Evolutionary conservation across 1,140 invertebrate genomes (phyloP), one percentile per base, ranked within the genome.

Genomic region (Thaumatotibia leucotreta): DNA sequence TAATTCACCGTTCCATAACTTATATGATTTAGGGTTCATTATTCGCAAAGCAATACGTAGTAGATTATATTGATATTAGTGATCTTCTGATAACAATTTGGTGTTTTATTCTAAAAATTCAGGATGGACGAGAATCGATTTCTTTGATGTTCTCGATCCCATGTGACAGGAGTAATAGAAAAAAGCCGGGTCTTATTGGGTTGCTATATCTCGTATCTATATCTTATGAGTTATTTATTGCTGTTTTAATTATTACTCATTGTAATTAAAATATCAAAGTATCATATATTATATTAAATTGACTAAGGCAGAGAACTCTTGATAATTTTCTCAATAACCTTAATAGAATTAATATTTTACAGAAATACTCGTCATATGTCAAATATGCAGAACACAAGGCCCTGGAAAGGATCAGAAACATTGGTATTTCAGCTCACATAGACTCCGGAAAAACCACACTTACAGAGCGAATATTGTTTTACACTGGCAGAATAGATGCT

Each of bases 391-490:
- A 95, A 82, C 95, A 96, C 74, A 96, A 95, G 84, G 82, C 93
- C 4, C 89, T 98, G 67, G 96, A 97, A 76, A 96, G 94, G 81
- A 97, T 99, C 66, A 91, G 98, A 72, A 99, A 99, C 89, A 99
- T 99, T 82, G 99, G 99, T 72, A 99, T 99, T 79, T 99, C 99
- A 1, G 99, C 99, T 61, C 99, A 99, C 83, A 99, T 99, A 82
- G 99, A 99, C 92, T 99, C 98, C 61, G 99, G 99, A 0, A 99
- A 99, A 92, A 99, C 99, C 9, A 99, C 99, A 9, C 92, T 99
- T 17, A 99, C 99, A 4, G 99, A 99, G 92, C 92, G 99, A 85
- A 98, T 99, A 80, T 91, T 99, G 22, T 99, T 95, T 91, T 99
- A 99, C 80, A 99, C 98, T 29, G 99, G 99, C 1, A 93, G 97